Percentiles rank a stretch among this genome's conserved stretches.
These are phyloP conservation scores for Psittacula derbiana DNA, from an alignment of 2,797 vertebrate genomes.

Conservation along the genomic window DNA sequence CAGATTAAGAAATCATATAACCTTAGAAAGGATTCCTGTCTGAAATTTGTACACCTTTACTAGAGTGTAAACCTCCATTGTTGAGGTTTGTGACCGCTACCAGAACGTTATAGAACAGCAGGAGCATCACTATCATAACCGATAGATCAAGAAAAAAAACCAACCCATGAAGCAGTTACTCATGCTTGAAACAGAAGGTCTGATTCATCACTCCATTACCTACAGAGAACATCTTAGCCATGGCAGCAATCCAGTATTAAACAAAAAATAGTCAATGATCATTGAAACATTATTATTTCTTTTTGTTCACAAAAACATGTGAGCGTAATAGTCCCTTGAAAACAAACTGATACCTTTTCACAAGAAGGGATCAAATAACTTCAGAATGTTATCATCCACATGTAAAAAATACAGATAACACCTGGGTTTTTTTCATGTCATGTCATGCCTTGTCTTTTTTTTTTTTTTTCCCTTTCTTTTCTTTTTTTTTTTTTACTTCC, in stretches of 20 bases:
- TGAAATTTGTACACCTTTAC: background rate
- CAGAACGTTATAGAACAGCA: background rate
- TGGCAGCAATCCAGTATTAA: background rate
- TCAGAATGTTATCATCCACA: background rate
- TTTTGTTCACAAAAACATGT: background rate
- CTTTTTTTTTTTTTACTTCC: too few species aligned
- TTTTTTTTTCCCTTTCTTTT: background rate
- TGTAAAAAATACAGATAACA: background rate
- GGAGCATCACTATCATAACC: background rate
- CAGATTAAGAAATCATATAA: background rate
- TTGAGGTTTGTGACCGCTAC: background rate
- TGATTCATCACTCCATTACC: background rate
- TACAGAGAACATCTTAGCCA: background rate
- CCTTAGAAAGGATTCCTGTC: background rate
- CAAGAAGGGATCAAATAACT: background rate
- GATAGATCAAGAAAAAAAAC: background rate
- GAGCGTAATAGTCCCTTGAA: background rate
- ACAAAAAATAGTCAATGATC: background rate
- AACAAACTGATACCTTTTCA: background rate
- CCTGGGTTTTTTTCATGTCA: fast-evolving
- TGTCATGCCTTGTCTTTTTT: background rate
- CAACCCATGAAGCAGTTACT: background rate
- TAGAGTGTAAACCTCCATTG: background rate
- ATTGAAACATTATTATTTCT: background rate
- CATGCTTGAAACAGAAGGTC: background rate